Evolutionary conservation across 2,113 vertebrate species (phyloP).

Genomic region (Cygnus atratus): DNA sequence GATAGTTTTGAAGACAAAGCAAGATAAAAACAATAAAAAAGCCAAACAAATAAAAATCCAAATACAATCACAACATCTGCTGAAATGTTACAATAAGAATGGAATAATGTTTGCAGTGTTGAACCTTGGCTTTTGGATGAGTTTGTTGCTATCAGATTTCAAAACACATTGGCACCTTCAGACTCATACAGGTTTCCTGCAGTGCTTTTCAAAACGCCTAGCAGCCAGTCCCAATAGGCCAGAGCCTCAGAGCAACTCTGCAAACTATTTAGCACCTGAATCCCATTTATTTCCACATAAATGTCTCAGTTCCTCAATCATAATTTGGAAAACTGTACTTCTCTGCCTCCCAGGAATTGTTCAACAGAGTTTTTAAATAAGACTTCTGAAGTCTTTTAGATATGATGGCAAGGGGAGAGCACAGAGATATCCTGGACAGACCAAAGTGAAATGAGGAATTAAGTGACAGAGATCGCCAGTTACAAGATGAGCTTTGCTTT

Average conservation of each 20-base stretch:
- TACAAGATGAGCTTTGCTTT: not conserved
- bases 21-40: not conserved
- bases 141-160: slow-evolving; percentile 10
- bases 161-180: not conserved
- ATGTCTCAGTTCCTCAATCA: not conserved
- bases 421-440: not conserved
- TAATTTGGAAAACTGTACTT: not conserved
- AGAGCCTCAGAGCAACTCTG: not conserved
- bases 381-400: not conserved
- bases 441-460: not conserved
- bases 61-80: not conserved
- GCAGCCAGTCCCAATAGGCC: not conserved
- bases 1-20: not conserved
- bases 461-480: not conserved
- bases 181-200: not conserved
- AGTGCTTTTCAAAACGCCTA: not conserved
- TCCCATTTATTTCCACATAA: slow-evolving; percentile 11
- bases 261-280: slow-evolving; percentile 29
- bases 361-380: not conserved
- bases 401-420: not conserved
- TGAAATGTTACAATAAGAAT: slow-evolving; percentile 26
- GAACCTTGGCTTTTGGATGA: not conserved
- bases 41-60: not conserved
- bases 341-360: not conserved
- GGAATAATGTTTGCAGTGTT: not conserved